Evolutionary conservation across 2,113 vertebrate species (phyloP), one percentile per base, ranked within the genome.

Genomic region (Nanger granti): DNA sequence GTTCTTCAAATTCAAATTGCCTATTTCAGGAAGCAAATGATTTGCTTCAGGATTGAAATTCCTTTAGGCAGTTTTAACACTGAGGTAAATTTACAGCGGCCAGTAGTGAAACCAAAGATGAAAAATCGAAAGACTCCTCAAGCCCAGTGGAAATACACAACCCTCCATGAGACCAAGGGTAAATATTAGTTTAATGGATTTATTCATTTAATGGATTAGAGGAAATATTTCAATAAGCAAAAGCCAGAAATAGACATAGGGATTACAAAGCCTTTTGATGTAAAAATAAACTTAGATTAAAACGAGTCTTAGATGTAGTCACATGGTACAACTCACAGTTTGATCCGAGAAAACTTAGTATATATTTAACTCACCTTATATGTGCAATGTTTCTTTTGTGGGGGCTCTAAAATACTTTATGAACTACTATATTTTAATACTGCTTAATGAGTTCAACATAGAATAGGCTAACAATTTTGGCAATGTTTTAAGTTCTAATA

Each of bases 221-320:
- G n/a, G 89, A 95, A 90, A 87, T 20, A 84, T 52, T 84, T 94
- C 59, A 87, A 52, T 54, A 94, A 76, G 41, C 47, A 59, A 92
- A 76, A 83, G 12, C 62, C 31, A 93, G 73, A 94, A 95, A 83
- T 20, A 88, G 55, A 86, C 31, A 87, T 6, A 87, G 34, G 22
- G 4, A 89, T 64, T 55, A 83, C 41, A 94, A 31, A 96, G 2
- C 4, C 41, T 89, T 92, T 69, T 37, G 26, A 88, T 96, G 34
- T 84, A 96, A 86, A 97, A 66, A 34, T 55, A 88, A 97, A 73
- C 17, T 93, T 85, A 54, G 31, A 64, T 69, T 85, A 96, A 93
- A 93, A 96, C 41, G 79, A 95, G 8, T 44, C 44, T 55, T 88
- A 44, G 49, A 89, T 22, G 7, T 89, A 60, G 14, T 95, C 41